Percentiles rank a stretch among this genome's conserved stretches.
phyloP scores from a whole-genome alignment of 2,888 invertebrate species.

The Alentia gelatinosa region DNA sequence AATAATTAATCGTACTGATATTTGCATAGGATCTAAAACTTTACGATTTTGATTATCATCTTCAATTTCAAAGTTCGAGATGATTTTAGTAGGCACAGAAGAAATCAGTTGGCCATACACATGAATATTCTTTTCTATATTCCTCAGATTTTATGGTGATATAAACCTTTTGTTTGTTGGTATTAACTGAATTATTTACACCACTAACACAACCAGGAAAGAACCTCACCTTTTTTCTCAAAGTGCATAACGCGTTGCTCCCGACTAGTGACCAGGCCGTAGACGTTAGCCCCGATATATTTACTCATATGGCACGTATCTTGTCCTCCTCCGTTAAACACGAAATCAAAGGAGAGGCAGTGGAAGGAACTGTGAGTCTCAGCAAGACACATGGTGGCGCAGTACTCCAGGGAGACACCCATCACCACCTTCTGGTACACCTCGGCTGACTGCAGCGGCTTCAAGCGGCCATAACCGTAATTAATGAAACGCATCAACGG shows the following conservation, averaged over 20 bases:
- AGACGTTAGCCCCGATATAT: conserved; percentile 75
- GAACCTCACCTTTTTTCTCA: conserved; percentile 73
- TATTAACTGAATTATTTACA: not conserved
- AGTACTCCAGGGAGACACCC: conserved; percentile 74
- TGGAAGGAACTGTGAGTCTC: conserved; percentile 74
- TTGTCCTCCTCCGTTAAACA: conserved; percentile 68
- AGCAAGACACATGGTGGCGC: conserved; percentile 76
- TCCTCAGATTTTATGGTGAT: no score
- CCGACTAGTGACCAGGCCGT: conserved; percentile 70
- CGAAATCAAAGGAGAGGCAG: conserved; percentile 74
- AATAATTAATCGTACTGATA: no score
- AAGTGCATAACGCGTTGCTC: conserved; percentile 73
- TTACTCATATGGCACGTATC: conserved; percentile 75
- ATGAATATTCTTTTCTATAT: no score
- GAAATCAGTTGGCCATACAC: no score
- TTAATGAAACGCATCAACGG: conserved; percentile 74
- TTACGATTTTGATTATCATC: no score
- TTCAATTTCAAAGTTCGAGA: no score
- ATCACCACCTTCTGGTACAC: conserved; percentile 73
- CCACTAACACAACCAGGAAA: not conserved
- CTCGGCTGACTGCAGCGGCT: conserved; percentile 71
- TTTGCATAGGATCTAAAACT: no score
- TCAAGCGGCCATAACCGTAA: conserved; percentile 75
- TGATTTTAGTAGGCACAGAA: no score
- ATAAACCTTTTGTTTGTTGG: not conserved